Evolutionary conservation across 2,113 vertebrate species (phyloP), one percentile per base, ranked within the genome.

Genomic region (Gambusia affinis): DNA sequence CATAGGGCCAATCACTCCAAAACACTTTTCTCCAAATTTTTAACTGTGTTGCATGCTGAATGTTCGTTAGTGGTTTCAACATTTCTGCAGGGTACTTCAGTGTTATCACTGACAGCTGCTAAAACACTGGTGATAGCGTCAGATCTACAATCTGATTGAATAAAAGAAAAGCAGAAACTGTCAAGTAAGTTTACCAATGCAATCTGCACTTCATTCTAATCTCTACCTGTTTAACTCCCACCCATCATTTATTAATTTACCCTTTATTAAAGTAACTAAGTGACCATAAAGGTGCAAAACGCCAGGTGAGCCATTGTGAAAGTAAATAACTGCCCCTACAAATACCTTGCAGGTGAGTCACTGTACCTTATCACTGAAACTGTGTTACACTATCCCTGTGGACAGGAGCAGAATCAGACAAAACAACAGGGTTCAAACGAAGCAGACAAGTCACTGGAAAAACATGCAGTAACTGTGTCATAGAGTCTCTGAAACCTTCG

Each of bases 291-390:
- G 65, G 1, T 28, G 39, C 2, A 11, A 3, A 1, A 62, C 61
- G 65, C 65, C 51, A 33, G 27, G 47, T 60, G 24, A 24, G 12
- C 14, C 44, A 35, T 31, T 15, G 0, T 7, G 2, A 57, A 22
- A 67, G 35, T 17, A 60, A 82, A 85, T 65, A 51, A 17, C 72
- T 31, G n/a, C 17, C 28, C 0, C 4, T 28, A 8, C n/a, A 37
- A 69, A 65, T 51, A 11, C 39, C 15, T 70, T 62, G 29, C 15
- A 24, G 31, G 28, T 44, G 44, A 78, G 7, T 70, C 54, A 17
- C 15, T 54, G 12, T 68, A 60, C 71, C 66, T 83, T 80, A 83
- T 86, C 84, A 30, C 47, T 37, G 74, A 22, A 70, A 63, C 76
- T 73, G 4, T 0, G 54, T 73, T 22, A 73, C 39, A 42, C 24